Percentiles rank a stretch among this genome's conserved stretches.
Evolutionary conservation across 1,140 invertebrate species (phyloP).

Genomic region (Leptopilina boulardi): DNA sequence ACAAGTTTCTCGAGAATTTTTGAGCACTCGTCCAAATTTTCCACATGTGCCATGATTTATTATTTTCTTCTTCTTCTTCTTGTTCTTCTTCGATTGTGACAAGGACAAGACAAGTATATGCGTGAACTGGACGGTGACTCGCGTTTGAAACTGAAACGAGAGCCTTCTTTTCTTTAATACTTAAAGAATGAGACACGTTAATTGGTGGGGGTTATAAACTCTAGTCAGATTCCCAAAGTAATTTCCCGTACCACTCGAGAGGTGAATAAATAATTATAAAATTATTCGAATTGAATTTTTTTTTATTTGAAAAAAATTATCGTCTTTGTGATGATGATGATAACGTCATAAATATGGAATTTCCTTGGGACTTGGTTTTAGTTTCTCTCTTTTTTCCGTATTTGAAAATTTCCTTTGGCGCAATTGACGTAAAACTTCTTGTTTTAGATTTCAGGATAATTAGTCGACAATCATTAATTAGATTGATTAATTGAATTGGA

Average conservation of each 20-base stretch:
- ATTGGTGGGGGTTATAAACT: not conserved
- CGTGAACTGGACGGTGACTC: constrained; percentile 1
- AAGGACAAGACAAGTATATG: not conserved
- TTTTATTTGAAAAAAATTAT: not conserved
- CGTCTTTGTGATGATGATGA: not conserved
- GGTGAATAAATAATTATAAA: constrained; percentile 18
- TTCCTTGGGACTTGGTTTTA: not conserved
- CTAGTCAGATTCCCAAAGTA: constrained; percentile 9
- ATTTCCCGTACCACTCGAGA: not conserved
- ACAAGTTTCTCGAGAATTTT: constrained; percentile 70
- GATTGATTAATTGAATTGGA: too few species aligned
- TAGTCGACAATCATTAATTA: too few species aligned
- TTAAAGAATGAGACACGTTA: not conserved
- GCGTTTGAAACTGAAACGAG: not conserved
- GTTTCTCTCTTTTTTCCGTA: not conserved
- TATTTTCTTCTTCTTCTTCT: not conserved
- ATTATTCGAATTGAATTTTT: not conserved
- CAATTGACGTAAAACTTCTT: too few species aligned
- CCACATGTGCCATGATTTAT: constrained; percentile 46
- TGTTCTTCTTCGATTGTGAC: too few species aligned
- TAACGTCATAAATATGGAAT: not conserved
- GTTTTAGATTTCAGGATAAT: not conserved
- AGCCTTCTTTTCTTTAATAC: not conserved
- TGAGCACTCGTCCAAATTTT: constrained; percentile 72
- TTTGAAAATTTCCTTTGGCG: not conserved